These are phyloP conservation scores for Bemisia tabaci DNA, from an alignment of 1,140 invertebrate genomes.

Conservation along the genomic window DNA sequence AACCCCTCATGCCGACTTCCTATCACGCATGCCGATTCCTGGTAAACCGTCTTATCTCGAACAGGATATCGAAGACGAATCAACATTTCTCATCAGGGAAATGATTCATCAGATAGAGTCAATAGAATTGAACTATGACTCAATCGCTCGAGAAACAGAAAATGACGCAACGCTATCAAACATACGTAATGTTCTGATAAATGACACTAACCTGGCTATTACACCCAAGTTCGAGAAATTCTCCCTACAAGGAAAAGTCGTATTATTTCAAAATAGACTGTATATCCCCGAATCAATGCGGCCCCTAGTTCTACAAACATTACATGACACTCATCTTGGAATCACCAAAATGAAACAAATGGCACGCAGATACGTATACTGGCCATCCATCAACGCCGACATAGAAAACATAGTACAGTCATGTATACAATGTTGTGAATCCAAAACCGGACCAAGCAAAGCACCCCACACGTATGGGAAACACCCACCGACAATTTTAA, in stretches of 20 bases:
- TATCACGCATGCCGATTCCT: constrained; percentile 21
- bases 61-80: background rate
- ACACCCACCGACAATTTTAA: constrained; percentile 21
- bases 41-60: background rate
- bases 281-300: constrained; percentile 20
- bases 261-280: constrained; percentile 9
- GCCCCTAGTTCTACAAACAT: constrained; percentile 22
- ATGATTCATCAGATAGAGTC: background rate
- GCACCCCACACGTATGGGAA: constrained; percentile 21
- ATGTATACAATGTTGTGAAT: constrained; percentile 31
- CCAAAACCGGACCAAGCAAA: constrained; percentile 19
- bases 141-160: background rate
- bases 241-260: background rate
- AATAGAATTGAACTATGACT: background rate
- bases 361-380: constrained; percentile 37
- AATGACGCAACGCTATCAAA: background rate
- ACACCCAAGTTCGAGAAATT: background rate
- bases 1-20: constrained; percentile 24
- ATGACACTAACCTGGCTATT: background rate
- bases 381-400: constrained; percentile 35
- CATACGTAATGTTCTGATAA: background rate
- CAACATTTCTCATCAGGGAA: background rate
- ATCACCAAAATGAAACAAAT: constrained; percentile 38
- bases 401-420: constrained; percentile 30
- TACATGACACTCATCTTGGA: constrained; percentile 36